Evolutionary conservation across 1,140 invertebrate species (phyloP), one percentile per base, ranked within the genome.

Genomic region (Procambarus virginalis): DNA sequence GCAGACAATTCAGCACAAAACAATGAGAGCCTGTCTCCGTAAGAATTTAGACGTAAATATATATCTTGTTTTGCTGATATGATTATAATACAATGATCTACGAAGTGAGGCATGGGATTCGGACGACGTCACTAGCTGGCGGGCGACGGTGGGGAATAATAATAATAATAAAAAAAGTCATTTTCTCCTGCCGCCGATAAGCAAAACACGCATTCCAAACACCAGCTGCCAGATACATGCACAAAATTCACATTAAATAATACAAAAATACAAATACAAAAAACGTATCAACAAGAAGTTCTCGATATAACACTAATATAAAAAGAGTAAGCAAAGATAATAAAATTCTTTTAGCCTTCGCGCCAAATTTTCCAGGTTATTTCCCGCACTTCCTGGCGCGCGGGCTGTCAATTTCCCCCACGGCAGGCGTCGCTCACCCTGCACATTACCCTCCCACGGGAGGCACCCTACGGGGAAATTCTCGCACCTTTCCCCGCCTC

Each of bases 361-460:
- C 68, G 68, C 68, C 68, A 73, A 73, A 73, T 73, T 73, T 73
- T 73, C 68, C 68, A 73, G 68, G 68, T 73, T 73, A 73, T 73
- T 73, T 73, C 68, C 68, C 22, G 68, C 68, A 73, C 68, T 73
- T 73, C 68, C 68, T 73, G 68, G 68, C n/a, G 68, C 68, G 68
- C 68, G 68, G 64, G 68, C 68, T 73, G 68, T 73, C 68, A 73
- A 73, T 73, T 73, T 73, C 68, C 68, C 68, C 68, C 68, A 73
- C 68, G 34, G n/a, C 68, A 73, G 64, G 68, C 68, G 68, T 73
- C 68, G 68, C 68, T 73, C 68, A 73, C 68, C n/a, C 68, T 1
- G n/a, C 68, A n/a, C 34, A 73, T 73, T 73, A 73, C n/a, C 22
- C 68, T 73, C n/a, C n/a, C 68, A 5, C 68, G n/a, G 68, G 68